Evolutionary conservation across 2,888 invertebrate genomes (phyloP), one percentile per base, ranked within the genome.

Genomic region (Troides oblongomaculatus): DNA sequence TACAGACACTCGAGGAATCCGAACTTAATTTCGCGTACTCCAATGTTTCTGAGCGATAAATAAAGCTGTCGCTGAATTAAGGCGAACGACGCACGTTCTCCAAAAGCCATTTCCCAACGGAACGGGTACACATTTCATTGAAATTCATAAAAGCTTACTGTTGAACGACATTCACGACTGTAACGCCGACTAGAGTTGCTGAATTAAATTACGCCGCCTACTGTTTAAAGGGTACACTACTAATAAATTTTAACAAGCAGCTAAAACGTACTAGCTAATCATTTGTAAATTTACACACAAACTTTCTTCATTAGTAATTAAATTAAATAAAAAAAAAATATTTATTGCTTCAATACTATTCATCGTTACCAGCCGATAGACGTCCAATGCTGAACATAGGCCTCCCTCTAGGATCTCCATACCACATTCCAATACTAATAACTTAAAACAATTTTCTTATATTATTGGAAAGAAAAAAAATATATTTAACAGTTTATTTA

Each of bases 121-220:
- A 74, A 73, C 72, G 71, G 39, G 70, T 67, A 66, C 70, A 73
- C 70, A 73, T 74, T 74, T 73, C 73, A 74, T 73, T 73, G 71
- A 73, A 73, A 74, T 70, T 69, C 73, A 69, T 69, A 69, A 71
- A 72, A 66, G 70, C 63, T 25, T 63, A 59, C 58, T 63, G 50
- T 66, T 63, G 59, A 66, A 70, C 66, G 70, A 70, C 66, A 63
- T 63, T 62, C 60, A 59, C 58, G 62, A 50, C 65, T 70, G 23
- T 57, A 46, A 62, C 39, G 58, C 65, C 21, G 64, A 46, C 61
- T 62, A 53, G 62, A 70, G 66, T 70, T 66, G 58, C 36, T 50
- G 58, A 58, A 66, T 66, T 59, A 53, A 62, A 69, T 69, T 69
- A 68, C 39, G n/a, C 62, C 43, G 30, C 58, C 46, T 58, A 57